Evolutionary conservation across 2,888 invertebrate species (phyloP).

Genomic region (Phengaris arion): DNA sequence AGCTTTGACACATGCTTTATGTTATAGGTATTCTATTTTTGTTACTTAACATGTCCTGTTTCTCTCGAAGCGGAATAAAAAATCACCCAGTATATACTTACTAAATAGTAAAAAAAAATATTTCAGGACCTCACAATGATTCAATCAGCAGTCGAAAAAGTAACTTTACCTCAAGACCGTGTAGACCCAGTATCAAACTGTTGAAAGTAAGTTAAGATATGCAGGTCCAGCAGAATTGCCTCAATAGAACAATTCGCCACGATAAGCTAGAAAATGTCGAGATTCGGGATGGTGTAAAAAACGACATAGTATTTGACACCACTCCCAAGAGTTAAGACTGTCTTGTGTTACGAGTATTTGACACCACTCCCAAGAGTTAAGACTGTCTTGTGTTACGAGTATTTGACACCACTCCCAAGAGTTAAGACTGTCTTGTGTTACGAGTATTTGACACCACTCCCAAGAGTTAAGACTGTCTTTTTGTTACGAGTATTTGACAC

Average conservation of each 20-base stretch:
- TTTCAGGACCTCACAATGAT: slow-evolving; percentile 72
- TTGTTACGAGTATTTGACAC: not conserved
- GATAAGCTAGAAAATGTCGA: not conserved
- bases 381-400: no score
- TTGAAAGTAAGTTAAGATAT: slow-evolving; percentile 57
- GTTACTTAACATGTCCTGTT: no score
- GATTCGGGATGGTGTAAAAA: no score
- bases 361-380: not conserved
- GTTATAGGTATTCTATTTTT: no score
- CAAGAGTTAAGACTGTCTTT: no score
- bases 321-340: not conserved
- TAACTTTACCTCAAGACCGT: slow-evolving; percentile 67
- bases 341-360: not conserved
- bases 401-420: not conserved
- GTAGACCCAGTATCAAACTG: slow-evolving; percentile 66
- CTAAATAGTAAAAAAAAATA: slow-evolving; percentile 32
- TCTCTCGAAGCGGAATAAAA: no score
- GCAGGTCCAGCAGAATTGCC: not conserved
- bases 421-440: no score
- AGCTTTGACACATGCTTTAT: no score
- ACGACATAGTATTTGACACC: not conserved
- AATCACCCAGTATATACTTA: not conserved
- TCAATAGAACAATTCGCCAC: not conserved
- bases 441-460: not conserved
- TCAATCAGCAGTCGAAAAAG: slow-evolving; percentile 69